A percentile compares a stretch with the other conserved stretches of the same genome.
Evolutionary conservation across 2,797 vertebrate genomes (phyloP).

Genomic region (Arrhamphus sclerolepis): DNA sequence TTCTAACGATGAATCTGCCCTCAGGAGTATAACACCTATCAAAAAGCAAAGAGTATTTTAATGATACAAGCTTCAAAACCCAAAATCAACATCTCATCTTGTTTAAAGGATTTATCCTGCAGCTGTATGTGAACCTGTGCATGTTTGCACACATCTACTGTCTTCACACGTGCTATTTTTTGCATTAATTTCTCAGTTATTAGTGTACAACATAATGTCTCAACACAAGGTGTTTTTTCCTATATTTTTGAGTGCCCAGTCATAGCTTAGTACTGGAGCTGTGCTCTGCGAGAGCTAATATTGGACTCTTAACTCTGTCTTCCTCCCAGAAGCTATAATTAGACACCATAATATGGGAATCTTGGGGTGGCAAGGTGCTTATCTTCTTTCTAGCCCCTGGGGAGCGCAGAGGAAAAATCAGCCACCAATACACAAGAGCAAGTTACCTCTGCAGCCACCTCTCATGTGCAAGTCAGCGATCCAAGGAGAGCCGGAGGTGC

Average conservation of each 20-base stretch:
- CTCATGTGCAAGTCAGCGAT: constrained; percentile 64
- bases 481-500: constrained; percentile 42
- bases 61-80: no score
- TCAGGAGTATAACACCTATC: no score
- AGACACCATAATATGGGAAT: constrained; percentile 63
- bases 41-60: no score
- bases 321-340: constrained; percentile 67
- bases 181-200: no score
- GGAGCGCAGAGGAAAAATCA: constrained; percentile 25
- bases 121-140: no score
- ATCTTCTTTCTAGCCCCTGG: constrained; percentile 58
- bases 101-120: no score
- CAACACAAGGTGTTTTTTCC: background rate
- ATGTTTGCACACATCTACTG: no score
- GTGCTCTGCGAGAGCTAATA: constrained; percentile 36
- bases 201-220: background rate
- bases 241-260: background rate
- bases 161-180: no score
- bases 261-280: constrained; percentile 30
- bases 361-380: constrained; percentile 67
- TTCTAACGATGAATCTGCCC: no score
- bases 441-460: constrained; percentile 46
- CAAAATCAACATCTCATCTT: no score
- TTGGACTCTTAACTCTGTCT: constrained; percentile 30
- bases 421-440: constrained; percentile 44